phyloP scores from a whole-genome alignment of 2,113 vertebrate genomes.

The Capreolus pygargus region DNA sequence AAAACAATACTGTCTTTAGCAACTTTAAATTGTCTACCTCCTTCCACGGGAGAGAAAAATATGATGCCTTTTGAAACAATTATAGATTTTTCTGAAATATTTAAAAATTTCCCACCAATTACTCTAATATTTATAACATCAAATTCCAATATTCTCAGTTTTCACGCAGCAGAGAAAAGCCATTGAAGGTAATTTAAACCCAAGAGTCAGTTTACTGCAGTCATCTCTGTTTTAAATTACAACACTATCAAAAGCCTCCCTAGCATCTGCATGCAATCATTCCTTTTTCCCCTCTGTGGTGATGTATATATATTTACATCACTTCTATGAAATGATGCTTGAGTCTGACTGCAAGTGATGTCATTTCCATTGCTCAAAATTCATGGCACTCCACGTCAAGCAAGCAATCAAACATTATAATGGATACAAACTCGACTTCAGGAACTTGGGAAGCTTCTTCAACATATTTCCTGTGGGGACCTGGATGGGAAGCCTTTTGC shows the following conservation, averaged over 20 bases:
- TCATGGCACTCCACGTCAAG: background rate
- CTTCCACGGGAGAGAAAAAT: background rate
- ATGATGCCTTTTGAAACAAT: background rate
- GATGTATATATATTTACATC: background rate
- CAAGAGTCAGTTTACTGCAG: conserved; percentile 38
- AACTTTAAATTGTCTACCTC: conserved; percentile 1
- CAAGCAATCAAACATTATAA: background rate
- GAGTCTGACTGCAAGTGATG: background rate
- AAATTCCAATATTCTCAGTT: conserved; percentile 69
- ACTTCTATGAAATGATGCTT: background rate
- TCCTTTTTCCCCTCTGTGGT: background rate
- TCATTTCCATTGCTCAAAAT: background rate
- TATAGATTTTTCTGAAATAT: background rate
- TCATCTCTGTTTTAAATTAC: conserved; percentile 63
- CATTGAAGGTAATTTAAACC: conserved; percentile 32
- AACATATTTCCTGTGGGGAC: background rate
- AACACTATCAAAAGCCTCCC: background rate
- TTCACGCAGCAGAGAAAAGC: conserved; percentile 24
- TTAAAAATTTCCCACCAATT: conserved; percentile 4
- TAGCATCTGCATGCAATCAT: background rate
- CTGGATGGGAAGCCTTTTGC: background rate
- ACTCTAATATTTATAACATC: conserved; percentile 55
- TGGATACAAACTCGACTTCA: background rate
- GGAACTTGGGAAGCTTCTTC: background rate
- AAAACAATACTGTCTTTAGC: background rate